Evolutionary conservation across 1,140 invertebrate species (phyloP).

Genomic region (Diachasma alloeum): DNA sequence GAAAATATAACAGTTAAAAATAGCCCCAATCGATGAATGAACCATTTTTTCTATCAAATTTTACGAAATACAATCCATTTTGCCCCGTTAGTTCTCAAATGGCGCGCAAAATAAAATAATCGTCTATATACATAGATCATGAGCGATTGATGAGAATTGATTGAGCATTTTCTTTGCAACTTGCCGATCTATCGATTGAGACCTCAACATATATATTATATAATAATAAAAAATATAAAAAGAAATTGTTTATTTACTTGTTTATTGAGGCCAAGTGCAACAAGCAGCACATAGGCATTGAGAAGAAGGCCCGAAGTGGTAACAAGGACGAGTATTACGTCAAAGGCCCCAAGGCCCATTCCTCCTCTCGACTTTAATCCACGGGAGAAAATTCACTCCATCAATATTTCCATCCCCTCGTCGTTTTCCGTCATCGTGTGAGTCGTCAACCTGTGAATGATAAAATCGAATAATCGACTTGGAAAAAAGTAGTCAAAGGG

Average conservation of each 20-base stretch:
- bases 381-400: background rate
- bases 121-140: no score
- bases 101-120: conserved; percentile 2
- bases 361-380: conserved; percentile 41
- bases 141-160: no score
- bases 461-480: background rate
- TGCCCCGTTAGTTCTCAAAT: no score
- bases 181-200: no score
- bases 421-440: background rate
- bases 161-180: no score
- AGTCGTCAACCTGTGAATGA: background rate
- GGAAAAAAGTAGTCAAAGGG: background rate
- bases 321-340: conserved; percentile 68
- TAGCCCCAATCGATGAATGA: no score
- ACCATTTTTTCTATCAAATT: no score
- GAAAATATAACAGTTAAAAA: no score
- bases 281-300: conserved; percentile 68
- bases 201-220: no score
- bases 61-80: no score
- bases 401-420: background rate
- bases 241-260: conserved; percentile 38
- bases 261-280: conserved; percentile 62
- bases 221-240: no score
- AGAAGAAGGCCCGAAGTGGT: conserved; percentile 69
- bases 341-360: conserved; percentile 68